Evolutionary conservation across 2,888 invertebrate species (phyloP), one percentile per base, ranked within the genome.

Genomic region (Muscina levida): DNA sequence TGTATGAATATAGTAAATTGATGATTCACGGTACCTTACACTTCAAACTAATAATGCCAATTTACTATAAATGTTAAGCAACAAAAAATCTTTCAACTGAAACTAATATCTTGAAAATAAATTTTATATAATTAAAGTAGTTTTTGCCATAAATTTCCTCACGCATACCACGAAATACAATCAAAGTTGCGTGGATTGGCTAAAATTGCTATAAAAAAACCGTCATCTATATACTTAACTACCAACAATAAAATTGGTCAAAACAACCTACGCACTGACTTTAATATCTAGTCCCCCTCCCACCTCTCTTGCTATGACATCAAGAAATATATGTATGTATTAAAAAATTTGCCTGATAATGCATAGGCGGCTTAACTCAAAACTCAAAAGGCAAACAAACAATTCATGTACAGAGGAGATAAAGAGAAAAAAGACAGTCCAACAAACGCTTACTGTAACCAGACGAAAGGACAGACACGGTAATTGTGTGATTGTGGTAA

Each of bases 351-450:
- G 67, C 70, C 73, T 67, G 77, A 82, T 79, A 82, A 77, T 81
- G 82, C 83, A 82, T 80, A 82, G 82, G 82, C 82, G 83, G 78
- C 72, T 56, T 70, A 72, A 44, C 73, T 68, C 26, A 72, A 79
- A 71, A 42, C 51, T 59, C 51, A 37, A 67, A 39, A 19, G 15
- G 17, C 44, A 46, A 19, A 37, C 11, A 53, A 11, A 42, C 56
- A 37, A 5, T 48, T 19, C 48, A 48, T 51, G 22, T 17, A 19
- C 17, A 51, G 22, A 22, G 51, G 19, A 19, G 1, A 4, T 17
- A 31, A 31, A 3, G 31, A 31, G 4, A 31, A 31, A 19, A 51
- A 17, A 17, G 39, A 62, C 62, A 62, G 22, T 39, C 31, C 37
- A 17, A 17, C 59, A 59, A 39, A 8, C 42, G 1, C 26, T 26